phyloP scores from a whole-genome alignment of 2,797 vertebrate genomes.

The Halcyon chelicuti region DNA sequence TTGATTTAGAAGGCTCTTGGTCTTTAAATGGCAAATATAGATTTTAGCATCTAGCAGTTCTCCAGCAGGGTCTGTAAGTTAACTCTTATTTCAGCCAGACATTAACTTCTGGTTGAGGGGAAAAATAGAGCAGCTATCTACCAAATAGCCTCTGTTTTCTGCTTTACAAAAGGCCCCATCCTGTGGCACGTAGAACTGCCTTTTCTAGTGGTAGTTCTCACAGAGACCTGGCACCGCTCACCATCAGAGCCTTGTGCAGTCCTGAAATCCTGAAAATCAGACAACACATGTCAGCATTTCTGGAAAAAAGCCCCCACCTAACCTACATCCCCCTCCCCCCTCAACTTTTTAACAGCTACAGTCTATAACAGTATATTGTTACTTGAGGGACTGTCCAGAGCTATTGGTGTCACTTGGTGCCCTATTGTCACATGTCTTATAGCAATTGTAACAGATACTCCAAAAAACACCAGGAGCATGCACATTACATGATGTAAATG shows the following conservation, averaged over 20 bases:
- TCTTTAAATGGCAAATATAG: neutral
- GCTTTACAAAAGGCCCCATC: neutral
- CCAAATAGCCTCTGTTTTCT: neutral
- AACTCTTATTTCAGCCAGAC: neutral
- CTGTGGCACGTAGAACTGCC: neutral
- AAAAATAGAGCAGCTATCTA: neutral
- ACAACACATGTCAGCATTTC: neutral
- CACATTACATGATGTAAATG: neutral
- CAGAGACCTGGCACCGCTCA: no score
- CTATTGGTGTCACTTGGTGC: neutral
- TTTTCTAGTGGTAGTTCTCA: accelerated
- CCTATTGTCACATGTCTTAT: neutral
- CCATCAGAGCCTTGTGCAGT: accelerated
- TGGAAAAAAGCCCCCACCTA: neutral
- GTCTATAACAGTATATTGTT: neutral
- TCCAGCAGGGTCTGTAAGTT: neutral
- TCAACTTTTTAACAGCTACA: neutral
- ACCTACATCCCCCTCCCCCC: no score
- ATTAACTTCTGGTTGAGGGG: neutral
- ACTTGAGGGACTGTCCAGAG: neutral
- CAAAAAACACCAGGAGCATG: neutral
- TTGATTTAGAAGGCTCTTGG: neutral
- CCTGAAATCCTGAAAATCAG: neutral
- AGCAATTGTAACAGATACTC: neutral
- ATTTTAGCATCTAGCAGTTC: neutral